A percentile compares a stretch with the other conserved stretches of the same genome.
Conservation (phyloP, 2,797 vertebrate genomes). For the Gymnopithys bicolor region DNA sequence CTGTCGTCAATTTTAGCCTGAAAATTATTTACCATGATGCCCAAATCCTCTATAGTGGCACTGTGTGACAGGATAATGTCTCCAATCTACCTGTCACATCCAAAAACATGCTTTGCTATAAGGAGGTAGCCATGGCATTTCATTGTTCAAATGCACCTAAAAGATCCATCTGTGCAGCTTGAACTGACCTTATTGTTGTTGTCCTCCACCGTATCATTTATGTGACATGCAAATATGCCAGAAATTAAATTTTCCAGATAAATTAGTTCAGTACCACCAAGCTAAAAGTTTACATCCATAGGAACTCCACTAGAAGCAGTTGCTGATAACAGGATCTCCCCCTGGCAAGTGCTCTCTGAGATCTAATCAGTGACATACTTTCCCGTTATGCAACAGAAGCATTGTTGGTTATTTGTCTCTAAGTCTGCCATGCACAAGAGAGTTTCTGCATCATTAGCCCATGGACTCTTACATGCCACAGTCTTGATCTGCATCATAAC, state of each 20-base stretch:
- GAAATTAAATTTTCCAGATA: neutral
- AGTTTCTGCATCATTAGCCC: neutral
- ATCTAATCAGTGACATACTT: neutral
- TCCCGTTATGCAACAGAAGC: neutral
- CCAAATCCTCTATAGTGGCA: neutral
- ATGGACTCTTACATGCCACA: rapidly evolving
- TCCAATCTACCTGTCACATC: neutral
- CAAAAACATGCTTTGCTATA: neutral
- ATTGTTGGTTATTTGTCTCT: neutral
- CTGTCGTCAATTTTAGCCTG: neutral
- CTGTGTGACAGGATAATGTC: neutral
- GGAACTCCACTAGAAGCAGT: neutral
- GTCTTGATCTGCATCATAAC: neutral
- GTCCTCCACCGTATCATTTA: neutral
- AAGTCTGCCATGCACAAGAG: neutral
- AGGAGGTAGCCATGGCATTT: neutral
- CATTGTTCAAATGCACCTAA: neutral
- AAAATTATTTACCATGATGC: neutral
- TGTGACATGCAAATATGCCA: neutral
- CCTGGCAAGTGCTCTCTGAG: neutral
- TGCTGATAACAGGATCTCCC: neutral
- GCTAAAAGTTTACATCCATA: neutral
- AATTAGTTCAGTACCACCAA: neutral
- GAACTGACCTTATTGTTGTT: neutral
- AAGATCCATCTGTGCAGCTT: neutral